These are phyloP conservation scores for Brachylomia viminalis DNA, from an alignment of 2,888 invertebrate genomes.

Conservation along the genomic window DNA sequence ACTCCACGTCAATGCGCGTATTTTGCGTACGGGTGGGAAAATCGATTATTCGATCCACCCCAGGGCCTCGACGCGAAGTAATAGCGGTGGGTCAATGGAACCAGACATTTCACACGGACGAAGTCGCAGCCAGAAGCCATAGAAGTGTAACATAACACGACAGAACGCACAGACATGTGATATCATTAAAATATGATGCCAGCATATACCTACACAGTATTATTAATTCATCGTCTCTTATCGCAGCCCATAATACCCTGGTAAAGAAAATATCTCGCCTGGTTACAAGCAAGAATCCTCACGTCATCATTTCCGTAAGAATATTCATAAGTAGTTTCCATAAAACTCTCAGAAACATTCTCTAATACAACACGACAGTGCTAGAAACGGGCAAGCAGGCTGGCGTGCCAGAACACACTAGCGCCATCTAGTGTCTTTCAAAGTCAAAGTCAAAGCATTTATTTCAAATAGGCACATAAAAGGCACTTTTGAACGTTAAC, in stretches of 20 bases:
- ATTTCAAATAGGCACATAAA: too few species aligned
- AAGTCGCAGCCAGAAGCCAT: too few species aligned
- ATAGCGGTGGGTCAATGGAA: too few species aligned
- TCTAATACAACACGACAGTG: slow-evolving; percentile 34
- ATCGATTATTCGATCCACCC: too few species aligned
- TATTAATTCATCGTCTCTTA: slow-evolving; percentile 9
- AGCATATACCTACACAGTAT: not conserved
- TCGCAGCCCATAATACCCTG: not conserved
- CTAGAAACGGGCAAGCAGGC: slow-evolving; percentile 26
- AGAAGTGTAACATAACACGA: not conserved
- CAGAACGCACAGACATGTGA: not conserved
- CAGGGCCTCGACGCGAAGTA: too few species aligned
- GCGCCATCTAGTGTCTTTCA: slow-evolving; percentile 45
- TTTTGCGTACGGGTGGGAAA: too few species aligned
- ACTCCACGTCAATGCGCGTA: too few species aligned
- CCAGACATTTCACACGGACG: too few species aligned
- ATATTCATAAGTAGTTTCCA: slow-evolving; percentile 45
- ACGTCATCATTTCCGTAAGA: slow-evolving; percentile 11
- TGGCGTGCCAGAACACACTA: slow-evolving; percentile 41
- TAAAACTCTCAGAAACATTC: slow-evolving; percentile 38
- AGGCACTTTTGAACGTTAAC: too few species aligned
- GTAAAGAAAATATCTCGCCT: slow-evolving; percentile 1
- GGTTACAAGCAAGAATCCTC: not conserved
- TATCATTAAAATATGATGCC: not conserved
- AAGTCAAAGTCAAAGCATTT: too few species aligned